Evolutionary conservation across 2,113 vertebrate species (phyloP).

Genomic region (Okapia johnstoni): DNA sequence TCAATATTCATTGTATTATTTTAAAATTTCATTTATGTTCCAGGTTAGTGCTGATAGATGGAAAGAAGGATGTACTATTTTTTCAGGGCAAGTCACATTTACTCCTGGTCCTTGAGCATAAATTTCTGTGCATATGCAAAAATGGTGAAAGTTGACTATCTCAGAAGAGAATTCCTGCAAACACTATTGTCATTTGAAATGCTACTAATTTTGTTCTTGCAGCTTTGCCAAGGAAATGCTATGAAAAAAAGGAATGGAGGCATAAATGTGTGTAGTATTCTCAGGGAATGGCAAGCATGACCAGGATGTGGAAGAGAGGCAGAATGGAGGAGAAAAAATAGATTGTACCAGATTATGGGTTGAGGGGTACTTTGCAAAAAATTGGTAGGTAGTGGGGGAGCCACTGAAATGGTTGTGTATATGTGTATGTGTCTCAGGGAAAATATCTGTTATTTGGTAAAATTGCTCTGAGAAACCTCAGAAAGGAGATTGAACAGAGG

Average conservation of each 20-base stretch:
- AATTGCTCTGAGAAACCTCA: background rate
- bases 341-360: background rate
- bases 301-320: background rate
- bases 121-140: background rate
- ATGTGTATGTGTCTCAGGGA: background rate
- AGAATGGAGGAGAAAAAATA: background rate
- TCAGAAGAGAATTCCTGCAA: background rate
- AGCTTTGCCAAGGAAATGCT: background rate
- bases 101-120: background rate
- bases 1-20: background rate
- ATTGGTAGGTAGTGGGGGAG: background rate
- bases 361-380: background rate
- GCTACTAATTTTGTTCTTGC: background rate
- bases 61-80: background rate
- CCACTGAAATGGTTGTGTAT: background rate
- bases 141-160: background rate
- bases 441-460: background rate
- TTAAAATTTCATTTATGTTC: conserved; percentile 26
- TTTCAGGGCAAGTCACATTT: background rate
- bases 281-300: background rate
- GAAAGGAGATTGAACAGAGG: background rate
- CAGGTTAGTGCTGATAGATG: background rate
- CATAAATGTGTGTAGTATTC: background rate
- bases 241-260: background rate
- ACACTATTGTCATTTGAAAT: background rate